Percentiles rank a stretch among this genome's conserved stretches.
Conservation (phyloP, 2,113 vertebrate species). For the Sander vitreus region DNA sequence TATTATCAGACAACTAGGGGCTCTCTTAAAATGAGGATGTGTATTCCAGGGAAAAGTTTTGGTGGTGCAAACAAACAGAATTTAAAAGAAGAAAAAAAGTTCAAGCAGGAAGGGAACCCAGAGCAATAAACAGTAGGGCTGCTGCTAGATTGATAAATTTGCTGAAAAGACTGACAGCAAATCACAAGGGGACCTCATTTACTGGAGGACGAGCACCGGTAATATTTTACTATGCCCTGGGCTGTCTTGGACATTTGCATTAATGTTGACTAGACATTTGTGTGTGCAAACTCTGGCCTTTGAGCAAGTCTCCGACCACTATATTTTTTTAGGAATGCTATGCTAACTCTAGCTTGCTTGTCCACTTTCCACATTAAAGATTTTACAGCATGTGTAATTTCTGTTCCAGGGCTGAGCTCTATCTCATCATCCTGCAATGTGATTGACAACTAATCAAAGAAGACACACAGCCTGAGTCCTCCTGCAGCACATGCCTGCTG, state of each 20-base stretch:
- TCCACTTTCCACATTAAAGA: background rate
- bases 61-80: background rate
- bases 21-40: background rate
- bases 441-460: background rate
- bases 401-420: background rate
- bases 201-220: background rate
- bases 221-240: conserved; percentile 15
- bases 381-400: background rate
- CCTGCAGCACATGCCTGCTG: background rate
- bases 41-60: background rate
- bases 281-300: background rate
- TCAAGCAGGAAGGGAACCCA: background rate
- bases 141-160: background rate
- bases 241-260: conserved; percentile 16
- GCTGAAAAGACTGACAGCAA: conserved; percentile 18
- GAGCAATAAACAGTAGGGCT: background rate
- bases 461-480: background rate
- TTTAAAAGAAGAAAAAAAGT: background rate
- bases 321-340: background rate
- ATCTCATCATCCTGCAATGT: background rate
- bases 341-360: background rate
- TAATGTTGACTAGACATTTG: conserved; percentile 7
- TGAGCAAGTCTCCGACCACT: background rate
- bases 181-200: conserved; percentile 18
- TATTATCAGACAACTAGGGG: background rate